Conservation (phyloP, 1,140 invertebrate species). For the Drosophila simulans region DNA sequence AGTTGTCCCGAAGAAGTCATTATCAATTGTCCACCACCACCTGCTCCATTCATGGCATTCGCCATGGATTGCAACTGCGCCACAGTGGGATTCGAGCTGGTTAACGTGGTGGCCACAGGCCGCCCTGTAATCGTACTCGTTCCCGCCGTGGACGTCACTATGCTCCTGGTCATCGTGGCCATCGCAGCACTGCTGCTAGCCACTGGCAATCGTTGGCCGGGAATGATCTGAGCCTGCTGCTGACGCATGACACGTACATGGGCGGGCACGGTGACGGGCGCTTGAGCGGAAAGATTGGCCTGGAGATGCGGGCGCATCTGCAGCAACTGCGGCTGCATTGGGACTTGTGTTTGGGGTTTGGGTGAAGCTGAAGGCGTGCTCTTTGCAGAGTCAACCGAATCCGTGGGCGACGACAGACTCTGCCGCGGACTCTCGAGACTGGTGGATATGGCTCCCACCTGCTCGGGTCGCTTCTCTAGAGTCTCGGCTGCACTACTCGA, state of each 20-base stretch:
- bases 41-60: slow-evolving; percentile 16
- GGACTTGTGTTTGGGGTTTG: slow-evolving; percentile 43
- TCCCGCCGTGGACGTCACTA: slow-evolving; percentile 61
- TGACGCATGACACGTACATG: slow-evolving; percentile 65
- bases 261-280: slow-evolving; percentile 90
- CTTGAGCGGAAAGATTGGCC: slow-evolving; percentile 85
- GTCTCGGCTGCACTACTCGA: slow-evolving; percentile 72
- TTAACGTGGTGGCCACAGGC: slow-evolving; percentile 41
- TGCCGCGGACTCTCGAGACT: slow-evolving; percentile 80
- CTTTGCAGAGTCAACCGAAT: slow-evolving; percentile 66
- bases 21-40: slow-evolving; percentile 72
- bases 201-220: slow-evolving; percentile 37
- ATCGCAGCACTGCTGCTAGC: slow-evolving; percentile 43
- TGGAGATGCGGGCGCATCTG: slow-evolving; percentile 53
- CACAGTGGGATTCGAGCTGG: slow-evolving; percentile 31
- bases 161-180: slow-evolving; percentile 55
- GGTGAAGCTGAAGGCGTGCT: slow-evolving; percentile 56
- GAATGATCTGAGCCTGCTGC: slow-evolving; percentile 35
- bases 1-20: slow-evolving; percentile 84
- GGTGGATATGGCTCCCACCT: slow-evolving; percentile 83
- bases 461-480: slow-evolving; percentile 74
- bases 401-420: slow-evolving; percentile 73
- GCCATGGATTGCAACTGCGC: slow-evolving; percentile 64
- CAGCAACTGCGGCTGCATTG: slow-evolving; percentile 36
- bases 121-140: slow-evolving; percentile 41